Conservation (phyloP, 2,113 vertebrate genomes). For the Pseudorasbora parva region DNA sequence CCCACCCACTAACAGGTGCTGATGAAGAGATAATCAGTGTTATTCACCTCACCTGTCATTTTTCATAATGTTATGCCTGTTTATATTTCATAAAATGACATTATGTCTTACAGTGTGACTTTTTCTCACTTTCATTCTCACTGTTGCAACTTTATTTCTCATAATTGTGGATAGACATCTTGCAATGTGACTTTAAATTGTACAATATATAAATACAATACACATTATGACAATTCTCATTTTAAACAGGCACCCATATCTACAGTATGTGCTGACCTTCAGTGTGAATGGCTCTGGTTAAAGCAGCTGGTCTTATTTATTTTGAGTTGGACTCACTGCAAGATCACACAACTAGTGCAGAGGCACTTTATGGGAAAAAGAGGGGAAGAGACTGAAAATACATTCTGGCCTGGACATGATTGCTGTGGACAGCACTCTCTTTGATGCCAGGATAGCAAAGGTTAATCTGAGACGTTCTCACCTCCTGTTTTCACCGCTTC, state of each 20-base stretch:
- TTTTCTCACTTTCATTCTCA: neutral
- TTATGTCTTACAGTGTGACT: neutral
- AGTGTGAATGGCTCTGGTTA: neutral
- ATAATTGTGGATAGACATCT: neutral
- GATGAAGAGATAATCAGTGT: too few species aligned
- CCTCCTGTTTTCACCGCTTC: slow-evolving; percentile 47
- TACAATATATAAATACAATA: neutral
- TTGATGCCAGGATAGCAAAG: slow-evolving; percentile 65
- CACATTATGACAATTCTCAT: neutral
- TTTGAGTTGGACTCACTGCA: slow-evolving; percentile 43
- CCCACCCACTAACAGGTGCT: too few species aligned
- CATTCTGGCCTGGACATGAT: slow-evolving; percentile 55
- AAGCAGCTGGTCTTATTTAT: slow-evolving; percentile 31
- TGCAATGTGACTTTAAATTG: neutral
- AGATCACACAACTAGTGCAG: slow-evolving; percentile 38
- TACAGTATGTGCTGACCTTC: neutral
- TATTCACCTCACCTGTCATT: too few species aligned
- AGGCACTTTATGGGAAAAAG: slow-evolving; percentile 43
- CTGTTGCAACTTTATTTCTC: neutral
- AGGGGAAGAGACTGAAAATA: slow-evolving; percentile 45
- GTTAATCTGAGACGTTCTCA: slow-evolving; percentile 63
- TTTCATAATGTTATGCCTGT: too few species aligned
- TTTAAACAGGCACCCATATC: neutral
- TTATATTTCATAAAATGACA: neutral
- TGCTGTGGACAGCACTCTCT: slow-evolving; percentile 64